Percentiles rank a stretch among this genome's conserved stretches.
Evolutionary conservation across 2,113 vertebrate genomes (phyloP).

Genomic region (Rhabdornis inornatus): DNA sequence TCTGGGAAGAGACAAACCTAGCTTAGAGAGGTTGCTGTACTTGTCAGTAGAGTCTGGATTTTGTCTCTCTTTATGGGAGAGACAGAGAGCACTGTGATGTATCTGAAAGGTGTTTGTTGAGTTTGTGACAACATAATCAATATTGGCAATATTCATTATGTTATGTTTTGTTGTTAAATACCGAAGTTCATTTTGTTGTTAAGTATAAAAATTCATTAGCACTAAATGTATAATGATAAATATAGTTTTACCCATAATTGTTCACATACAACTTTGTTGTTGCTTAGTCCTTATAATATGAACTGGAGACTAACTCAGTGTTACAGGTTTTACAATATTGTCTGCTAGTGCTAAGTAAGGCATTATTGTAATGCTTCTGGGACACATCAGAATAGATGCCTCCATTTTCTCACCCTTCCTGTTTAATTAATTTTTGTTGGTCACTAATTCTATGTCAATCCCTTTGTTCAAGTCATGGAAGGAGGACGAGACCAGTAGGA

Average conservation of each 20-base stretch:
- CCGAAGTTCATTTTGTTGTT: background rate
- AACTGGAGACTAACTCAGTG: background rate
- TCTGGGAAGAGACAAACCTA: background rate
- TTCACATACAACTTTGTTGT: background rate
- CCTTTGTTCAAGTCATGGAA: background rate
- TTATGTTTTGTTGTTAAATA: background rate
- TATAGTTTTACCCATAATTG: background rate
- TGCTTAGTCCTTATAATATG: background rate
- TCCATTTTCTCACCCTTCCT: background rate
- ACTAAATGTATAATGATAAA: background rate
- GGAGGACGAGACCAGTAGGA: background rate
- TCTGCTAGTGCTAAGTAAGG: background rate
- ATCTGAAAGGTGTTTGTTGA: background rate
- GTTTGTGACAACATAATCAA: background rate
- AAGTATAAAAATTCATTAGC: background rate
- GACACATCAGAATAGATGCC: background rate
- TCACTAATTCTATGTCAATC: background rate
- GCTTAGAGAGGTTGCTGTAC: background rate
- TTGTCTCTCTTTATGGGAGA: background rate
- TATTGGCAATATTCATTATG: background rate
- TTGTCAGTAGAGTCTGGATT: background rate
- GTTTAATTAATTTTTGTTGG: conserved; percentile 8
- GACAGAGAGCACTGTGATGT: background rate
- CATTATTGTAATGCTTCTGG: background rate
- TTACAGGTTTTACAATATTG: background rate